Evolutionary conservation across 2,113 vertebrate genomes (phyloP).

Genomic region (Melanerpes aurifrons): DNA sequence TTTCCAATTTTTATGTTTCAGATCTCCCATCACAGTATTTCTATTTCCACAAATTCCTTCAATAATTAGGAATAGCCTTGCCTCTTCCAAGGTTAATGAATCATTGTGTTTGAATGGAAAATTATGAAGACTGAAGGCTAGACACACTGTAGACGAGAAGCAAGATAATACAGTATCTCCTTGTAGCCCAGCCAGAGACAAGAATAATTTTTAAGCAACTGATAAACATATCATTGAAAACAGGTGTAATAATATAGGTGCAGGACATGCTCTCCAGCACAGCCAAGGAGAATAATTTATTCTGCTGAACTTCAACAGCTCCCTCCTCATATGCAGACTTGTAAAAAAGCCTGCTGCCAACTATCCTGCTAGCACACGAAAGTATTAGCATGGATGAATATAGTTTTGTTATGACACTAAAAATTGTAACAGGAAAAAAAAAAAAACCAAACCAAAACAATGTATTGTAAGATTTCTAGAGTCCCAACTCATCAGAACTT

Average conservation of each 20-base stretch:
- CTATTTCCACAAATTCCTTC: background rate
- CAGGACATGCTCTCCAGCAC: background rate
- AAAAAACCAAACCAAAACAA: background rate
- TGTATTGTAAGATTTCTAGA: background rate
- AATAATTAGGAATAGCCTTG: background rate
- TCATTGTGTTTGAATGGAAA: background rate
- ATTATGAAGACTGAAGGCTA: background rate
- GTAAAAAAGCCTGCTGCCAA: background rate
- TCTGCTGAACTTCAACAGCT: conserved; percentile 10
- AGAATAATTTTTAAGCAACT: conserved; percentile 40
- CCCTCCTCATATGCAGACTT: background rate
- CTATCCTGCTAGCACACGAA: background rate
- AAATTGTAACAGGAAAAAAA: accelerated
- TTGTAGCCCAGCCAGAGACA: background rate
- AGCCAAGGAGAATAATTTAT: background rate
- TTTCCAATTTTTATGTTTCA: background rate
- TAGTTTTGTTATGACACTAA: background rate
- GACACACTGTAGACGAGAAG: background rate
- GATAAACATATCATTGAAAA: conserved; percentile 52
- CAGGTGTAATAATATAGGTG: conserved; percentile 40
- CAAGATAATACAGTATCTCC: conserved; percentile 20
- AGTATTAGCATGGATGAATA: background rate
- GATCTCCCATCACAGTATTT: background rate
- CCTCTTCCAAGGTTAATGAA: background rate
- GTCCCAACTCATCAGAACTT: background rate